Base-by-base conservation (phyloP, 2,113 vertebrate species). In the Scatophagus argus region DNA sequence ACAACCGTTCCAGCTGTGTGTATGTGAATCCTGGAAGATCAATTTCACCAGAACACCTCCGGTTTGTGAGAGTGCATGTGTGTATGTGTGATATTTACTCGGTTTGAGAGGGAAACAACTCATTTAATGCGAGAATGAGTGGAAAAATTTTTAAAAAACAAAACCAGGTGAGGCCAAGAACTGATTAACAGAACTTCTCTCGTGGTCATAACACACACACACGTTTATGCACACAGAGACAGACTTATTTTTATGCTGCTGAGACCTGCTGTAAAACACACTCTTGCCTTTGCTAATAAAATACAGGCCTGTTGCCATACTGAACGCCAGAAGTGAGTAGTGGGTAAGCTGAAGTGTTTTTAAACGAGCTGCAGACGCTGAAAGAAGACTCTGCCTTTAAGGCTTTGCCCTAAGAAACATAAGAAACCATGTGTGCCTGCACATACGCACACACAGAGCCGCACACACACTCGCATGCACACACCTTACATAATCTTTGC, bases 401-500 rank as follows among this genome's bases (percentile, higher is more conserved):
- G 56, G 16, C 47, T 65, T 58, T 58, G 54, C 58, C 17, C 71
- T 39, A 62, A 73, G 71, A 81, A 60, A 62, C 47, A 62, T 61
- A 80, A 83, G 72, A 78, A 74, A 66, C 67, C 60, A 64, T 38
- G 63, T 64, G 77, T 66, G 70, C n/a, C 36, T 61, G 63, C 2
- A 19, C 67, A 36, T 8, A 14, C 19, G 4, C 7, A 49, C 36
- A 31, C 61, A 58, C 27, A 36, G 49, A 56, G 25, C 31, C 31
- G 47, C 49, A 74, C 58, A 46, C 60, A 73, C 44, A 63, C 74
- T 12, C 19, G 21, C 32, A 62, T 13, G 21, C 74, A 82, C 70
- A 75, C 49, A 44, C 34, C 54, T 90, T 91, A 83, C 82, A 84
- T 90, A 89, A 90, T 89, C 84, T 69, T 65, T 32, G 81, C 85